Percentiles rank a stretch among this genome's conserved stretches.
Conservation (phyloP, 2,888 invertebrate species). For the Drosophila limbata region DNA sequence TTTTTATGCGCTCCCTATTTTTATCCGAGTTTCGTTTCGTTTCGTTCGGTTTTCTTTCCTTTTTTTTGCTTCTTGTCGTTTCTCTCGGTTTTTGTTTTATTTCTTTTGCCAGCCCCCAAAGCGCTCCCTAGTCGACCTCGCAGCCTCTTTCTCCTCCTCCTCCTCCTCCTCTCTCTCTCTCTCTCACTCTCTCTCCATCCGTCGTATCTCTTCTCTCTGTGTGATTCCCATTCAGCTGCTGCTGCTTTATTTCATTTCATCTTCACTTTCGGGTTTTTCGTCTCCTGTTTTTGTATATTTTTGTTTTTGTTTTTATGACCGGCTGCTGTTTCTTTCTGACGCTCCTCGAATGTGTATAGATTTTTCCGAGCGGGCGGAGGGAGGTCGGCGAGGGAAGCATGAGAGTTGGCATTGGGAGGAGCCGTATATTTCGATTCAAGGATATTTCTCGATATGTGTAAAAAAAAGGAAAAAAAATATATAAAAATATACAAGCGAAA, state of each 20-base stretch:
- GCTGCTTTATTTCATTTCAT: conserved; percentile 79
- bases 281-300: conserved; percentile 46
- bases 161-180: no score
- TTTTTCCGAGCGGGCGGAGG: conserved; percentile 40
- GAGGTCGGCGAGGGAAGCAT: no score
- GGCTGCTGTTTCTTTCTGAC: conserved; percentile 70
- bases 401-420: conserved; percentile 50
- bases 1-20: conserved; percentile 81
- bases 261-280: conserved; percentile 80
- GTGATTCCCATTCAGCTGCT: conserved; percentile 65
- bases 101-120: conserved; percentile 28
- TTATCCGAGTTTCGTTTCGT: conserved; percentile 57
- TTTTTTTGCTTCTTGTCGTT: conserved; percentile 14
- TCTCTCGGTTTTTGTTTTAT: conserved; percentile 5
- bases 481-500: conserved; percentile 34
- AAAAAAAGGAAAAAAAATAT: conserved; percentile 27
- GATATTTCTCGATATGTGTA: conserved; percentile 79
- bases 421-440: conserved; percentile 79
- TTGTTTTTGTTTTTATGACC: conserved; percentile 48
- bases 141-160: not conserved
- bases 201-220: conserved; percentile 33
- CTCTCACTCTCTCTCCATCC: not conserved
- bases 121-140: conserved; percentile 40
- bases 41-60: conserved; percentile 45
- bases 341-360: conserved; percentile 74